Conservation (phyloP, 2,888 invertebrate species). For the Reticulitermes lucifugus region DNA sequence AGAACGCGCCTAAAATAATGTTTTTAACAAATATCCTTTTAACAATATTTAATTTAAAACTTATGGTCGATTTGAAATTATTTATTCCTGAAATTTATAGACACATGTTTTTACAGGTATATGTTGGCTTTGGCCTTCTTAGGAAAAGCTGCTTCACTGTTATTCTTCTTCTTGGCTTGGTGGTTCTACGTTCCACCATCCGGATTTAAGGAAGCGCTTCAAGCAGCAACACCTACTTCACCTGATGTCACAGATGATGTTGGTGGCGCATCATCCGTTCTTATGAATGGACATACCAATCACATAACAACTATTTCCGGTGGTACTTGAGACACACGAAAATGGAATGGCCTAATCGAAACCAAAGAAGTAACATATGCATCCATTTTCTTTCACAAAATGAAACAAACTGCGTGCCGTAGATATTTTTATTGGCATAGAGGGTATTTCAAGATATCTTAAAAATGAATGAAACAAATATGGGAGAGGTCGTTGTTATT, state of each 20-base stretch:
- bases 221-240: constrained; percentile 44
- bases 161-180: constrained; percentile 82
- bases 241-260: constrained; percentile 37
- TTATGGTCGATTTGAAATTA: no score
- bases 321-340: neutral
- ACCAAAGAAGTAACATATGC: neutral
- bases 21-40: neutral
- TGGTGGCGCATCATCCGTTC: neutral
- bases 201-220: constrained; percentile 39
- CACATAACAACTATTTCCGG: neutral
- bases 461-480: neutral
- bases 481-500: neutral
- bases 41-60: neutral
- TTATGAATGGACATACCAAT: constrained; percentile 44
- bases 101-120: constrained; percentile 66
- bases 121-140: constrained; percentile 79
- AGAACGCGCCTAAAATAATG: no score
- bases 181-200: constrained; percentile 69
- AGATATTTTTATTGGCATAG: neutral
- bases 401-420: neutral
- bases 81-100: no score
- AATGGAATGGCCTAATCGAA: neutral
- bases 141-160: constrained; percentile 76
- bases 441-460: neutral
- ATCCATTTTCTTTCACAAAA: neutral